Percentiles rank a stretch among this genome's conserved stretches.
Evolutionary conservation across 2,113 vertebrate genomes (phyloP).

Genomic region (Ophiodon elongatus): DNA sequence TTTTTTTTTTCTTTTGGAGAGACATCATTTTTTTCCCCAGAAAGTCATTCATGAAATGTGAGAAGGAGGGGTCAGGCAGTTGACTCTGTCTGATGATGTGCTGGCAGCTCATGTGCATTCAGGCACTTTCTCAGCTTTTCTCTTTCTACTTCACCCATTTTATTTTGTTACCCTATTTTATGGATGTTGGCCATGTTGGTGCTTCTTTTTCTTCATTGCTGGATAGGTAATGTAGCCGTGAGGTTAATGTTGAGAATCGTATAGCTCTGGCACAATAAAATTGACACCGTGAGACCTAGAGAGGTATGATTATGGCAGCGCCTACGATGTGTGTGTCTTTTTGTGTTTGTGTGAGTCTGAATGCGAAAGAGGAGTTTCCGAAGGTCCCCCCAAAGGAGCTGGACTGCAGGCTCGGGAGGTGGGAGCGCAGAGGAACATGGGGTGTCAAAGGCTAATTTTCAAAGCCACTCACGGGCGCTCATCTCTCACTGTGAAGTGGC

Average conservation of each 20-base stretch:
- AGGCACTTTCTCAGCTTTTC: slow-evolving; percentile 37
- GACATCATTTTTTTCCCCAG: slow-evolving; percentile 14
- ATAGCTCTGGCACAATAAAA: slow-evolving; percentile 70
- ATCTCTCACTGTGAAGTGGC: slow-evolving; percentile 88
- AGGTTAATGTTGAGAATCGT: slow-evolving; percentile 79
- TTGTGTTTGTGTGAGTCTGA: slow-evolving; percentile 62
- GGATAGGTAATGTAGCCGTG: slow-evolving; percentile 71
- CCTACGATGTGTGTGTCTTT: slow-evolving; percentile 14
- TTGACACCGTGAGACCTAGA: slow-evolving; percentile 55
- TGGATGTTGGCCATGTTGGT: slow-evolving; percentile 44
- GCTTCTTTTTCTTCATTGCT: slow-evolving; percentile 42
- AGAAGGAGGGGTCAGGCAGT: slow-evolving; percentile 15
- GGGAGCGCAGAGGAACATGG: slow-evolving; percentile 61
- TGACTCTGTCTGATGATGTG: slow-evolving; percentile 46
- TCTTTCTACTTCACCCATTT: slow-evolving; percentile 50
- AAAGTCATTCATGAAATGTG: slow-evolving; percentile 28
- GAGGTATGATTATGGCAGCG: slow-evolving; percentile 61
- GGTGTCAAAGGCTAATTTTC: slow-evolving; percentile 88
- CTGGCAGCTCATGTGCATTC: slow-evolving; percentile 59
- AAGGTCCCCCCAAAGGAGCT: slow-evolving; percentile 49
- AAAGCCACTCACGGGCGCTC: slow-evolving; percentile 80
- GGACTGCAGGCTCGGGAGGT: slow-evolving; percentile 49
- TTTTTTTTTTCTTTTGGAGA: slow-evolving; percentile 35
- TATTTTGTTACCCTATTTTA: slow-evolving; percentile 57
- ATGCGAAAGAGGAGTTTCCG: slow-evolving; percentile 34